Base-by-base conservation (phyloP, 1,140 invertebrate species). In the Epicauta chinensis region DNA sequence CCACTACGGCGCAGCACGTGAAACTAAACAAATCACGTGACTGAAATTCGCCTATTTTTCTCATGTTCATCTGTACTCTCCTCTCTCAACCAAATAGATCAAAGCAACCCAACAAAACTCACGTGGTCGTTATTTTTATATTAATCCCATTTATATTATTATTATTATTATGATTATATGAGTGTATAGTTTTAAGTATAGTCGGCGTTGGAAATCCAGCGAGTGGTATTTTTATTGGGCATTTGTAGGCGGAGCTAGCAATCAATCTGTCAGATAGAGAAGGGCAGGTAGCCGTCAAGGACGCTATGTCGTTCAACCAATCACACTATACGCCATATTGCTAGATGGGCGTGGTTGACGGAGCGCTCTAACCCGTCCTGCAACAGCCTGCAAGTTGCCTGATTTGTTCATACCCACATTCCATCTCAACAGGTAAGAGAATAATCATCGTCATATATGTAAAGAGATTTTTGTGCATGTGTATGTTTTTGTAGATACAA, bases 241-340 rank as follows among this genome's bases (percentile, higher is more conserved):
- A 14, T 40, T 44, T 41, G 45, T 44, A 52, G 64, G 62, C 62
- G 61, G 55, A 56, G 54, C 56, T 44, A 48, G 48, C 54, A 56
- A 61, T 59, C 62, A 62, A 62, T 63, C 65, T 43, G 62, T 64
- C 61, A 64, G 47, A 49, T 51, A 48, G 42, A 43, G 43, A 55
- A 52, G 60, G 55, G 61, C 60, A 62, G 60, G 64, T 62, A 63
- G 62, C 62, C 62, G 62, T 62, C 58, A 53, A 56, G 56, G 57
- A 52, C 57, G 57, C 48, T 35, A 43, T 51, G 58, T 56, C 63
- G 60, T 49, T 62, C 58, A 58, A 60, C 65, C 63, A 67, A 67
- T 67, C 62, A 59, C 55, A 58, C 50, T 42, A 42, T 53, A 63
- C 61, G 65, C 65, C 65, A 66, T 66, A 66, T 66, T 66, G 65